Conservation (phyloP, 2,113 vertebrate species). For the Aegotheles bennettii region DNA sequence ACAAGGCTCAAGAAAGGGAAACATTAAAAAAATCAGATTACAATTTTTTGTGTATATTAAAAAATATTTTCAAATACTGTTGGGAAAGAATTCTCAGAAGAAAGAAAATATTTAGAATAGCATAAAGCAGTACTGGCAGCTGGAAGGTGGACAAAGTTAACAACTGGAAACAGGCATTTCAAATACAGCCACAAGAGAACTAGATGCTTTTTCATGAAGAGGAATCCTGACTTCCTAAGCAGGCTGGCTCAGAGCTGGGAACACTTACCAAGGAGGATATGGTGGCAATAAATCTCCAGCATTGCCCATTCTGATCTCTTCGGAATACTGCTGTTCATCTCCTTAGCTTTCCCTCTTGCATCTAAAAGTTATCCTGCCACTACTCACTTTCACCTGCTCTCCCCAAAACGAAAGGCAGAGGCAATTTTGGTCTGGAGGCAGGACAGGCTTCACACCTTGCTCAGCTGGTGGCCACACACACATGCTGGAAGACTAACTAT, state of each 20-base stretch:
- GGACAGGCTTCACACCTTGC: not conserved
- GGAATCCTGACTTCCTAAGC: not conserved
- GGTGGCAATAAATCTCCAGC: not conserved
- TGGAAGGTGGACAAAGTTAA: not conserved
- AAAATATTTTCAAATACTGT: not conserved
- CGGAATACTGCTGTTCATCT: not conserved
- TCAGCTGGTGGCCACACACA: not conserved
- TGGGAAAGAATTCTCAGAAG: not conserved
- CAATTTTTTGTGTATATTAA: not conserved
- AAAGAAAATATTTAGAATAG: not conserved
- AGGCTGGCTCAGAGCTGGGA: not conserved
- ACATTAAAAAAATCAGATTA: not conserved
- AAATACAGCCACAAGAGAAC: not conserved
- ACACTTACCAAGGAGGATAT: too few relatives aligned
- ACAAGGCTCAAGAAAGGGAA: not conserved
- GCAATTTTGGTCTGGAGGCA: not conserved
- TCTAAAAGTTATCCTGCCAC: not conserved
- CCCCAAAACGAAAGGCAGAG: not conserved
- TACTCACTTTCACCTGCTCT: not conserved
- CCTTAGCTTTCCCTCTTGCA: rapidly evolving
- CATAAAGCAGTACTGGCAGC: not conserved
- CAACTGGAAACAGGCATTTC: not conserved
- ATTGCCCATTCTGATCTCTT: not conserved
- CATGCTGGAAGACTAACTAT: rapidly evolving
- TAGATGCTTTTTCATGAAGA: not conserved